Evolutionary conservation across 2,113 vertebrate genomes (phyloP).

Genomic region (Periophthalmodon schlosseri): DNA sequence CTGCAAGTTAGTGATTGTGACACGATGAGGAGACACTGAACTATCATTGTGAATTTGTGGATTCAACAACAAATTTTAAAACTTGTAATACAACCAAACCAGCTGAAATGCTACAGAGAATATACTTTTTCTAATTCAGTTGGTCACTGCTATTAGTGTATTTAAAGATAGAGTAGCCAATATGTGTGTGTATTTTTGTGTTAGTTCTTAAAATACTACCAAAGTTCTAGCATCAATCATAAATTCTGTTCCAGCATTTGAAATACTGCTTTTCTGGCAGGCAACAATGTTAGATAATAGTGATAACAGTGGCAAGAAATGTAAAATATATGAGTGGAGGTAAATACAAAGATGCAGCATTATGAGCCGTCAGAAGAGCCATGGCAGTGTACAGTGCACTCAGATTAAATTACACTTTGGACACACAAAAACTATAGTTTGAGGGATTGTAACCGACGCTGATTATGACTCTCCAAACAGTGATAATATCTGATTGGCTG

Average conservation of each 20-base stretch:
- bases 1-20: slow-evolving; percentile 1
- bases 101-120: neutral
- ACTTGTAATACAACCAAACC: neutral
- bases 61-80: neutral
- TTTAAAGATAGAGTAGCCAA: no score
- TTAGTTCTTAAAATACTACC: neutral
- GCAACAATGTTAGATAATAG: neutral
- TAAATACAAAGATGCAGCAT: no score
- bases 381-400: no score
- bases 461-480: neutral
- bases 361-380: no score
- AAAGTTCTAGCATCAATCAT: neutral
- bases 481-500: slow-evolving; percentile 37
- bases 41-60: neutral
- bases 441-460: neutral
- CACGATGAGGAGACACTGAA: slow-evolving; percentile 8
- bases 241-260: neutral
- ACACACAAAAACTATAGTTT: neutral
- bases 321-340: no score
- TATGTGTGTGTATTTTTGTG: no score
- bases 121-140: no score
- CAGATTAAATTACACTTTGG: neutral
- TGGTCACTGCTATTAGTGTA: neutral
- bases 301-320: neutral
- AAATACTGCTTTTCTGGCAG: neutral